Percentiles rank a stretch among this genome's conserved stretches.
Evolutionary conservation across 2,113 vertebrate species (phyloP).

Genomic region (Psephotus haematonotus): DNA sequence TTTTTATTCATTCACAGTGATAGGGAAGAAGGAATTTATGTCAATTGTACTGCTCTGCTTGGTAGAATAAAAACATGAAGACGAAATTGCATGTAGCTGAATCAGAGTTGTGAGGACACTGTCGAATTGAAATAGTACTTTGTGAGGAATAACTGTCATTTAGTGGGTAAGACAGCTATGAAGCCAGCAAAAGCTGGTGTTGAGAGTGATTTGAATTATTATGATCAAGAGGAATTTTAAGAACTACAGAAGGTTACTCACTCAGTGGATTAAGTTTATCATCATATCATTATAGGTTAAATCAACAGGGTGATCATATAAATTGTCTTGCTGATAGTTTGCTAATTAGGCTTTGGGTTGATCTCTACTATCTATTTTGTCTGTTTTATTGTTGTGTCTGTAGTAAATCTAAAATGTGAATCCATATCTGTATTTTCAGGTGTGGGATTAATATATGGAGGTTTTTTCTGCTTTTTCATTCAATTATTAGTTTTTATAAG

Average conservation of each 20-base stretch:
- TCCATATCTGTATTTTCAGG: neutral
- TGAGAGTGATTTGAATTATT: neutral
- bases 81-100: neutral
- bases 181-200: neutral
- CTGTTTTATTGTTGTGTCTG: neutral
- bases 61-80: neutral
- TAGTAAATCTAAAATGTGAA: neutral
- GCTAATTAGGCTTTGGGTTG: neutral
- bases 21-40: neutral
- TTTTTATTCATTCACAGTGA: neutral
- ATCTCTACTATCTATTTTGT: neutral
- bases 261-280: neutral
- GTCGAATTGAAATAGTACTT: neutral
- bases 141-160: neutral
- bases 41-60: neutral
- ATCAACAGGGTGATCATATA: neutral
- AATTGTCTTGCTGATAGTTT: neutral
- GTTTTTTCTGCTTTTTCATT: neutral
- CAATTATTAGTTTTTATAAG: neutral
- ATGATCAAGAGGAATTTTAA: neutral
- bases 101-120: neutral
- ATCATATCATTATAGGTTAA: neutral
- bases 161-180: neutral
- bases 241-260: neutral
- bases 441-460: fast-evolving